phyloP scores from a whole-genome alignment of 2,113 vertebrate genomes.

The Bettongia penicillata region DNA sequence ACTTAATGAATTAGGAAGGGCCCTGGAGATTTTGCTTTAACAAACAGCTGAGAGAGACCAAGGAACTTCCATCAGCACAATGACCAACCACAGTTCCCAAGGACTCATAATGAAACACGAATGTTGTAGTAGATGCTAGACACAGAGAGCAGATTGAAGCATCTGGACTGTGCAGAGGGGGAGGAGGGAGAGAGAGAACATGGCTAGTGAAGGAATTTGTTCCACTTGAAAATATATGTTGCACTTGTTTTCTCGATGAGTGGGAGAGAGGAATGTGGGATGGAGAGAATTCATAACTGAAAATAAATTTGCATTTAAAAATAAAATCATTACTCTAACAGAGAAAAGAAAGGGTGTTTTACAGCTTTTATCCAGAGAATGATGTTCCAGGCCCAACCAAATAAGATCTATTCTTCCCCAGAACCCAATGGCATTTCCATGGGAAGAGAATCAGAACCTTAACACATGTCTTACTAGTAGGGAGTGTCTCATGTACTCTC shows the following conservation, averaged over 20 bases:
- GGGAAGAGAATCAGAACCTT: background rate
- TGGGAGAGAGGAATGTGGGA: background rate
- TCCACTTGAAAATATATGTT: background rate
- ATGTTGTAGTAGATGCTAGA: background rate
- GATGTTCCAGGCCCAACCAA: slow-evolving; percentile 56
- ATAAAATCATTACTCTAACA: background rate
- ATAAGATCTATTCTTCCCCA: slow-evolving; percentile 30
- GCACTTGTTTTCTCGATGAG: background rate
- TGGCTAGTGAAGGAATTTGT: background rate
- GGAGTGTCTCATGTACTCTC: background rate
- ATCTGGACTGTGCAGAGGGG: background rate
- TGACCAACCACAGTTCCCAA: background rate
- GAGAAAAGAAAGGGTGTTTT: slow-evolving; percentile 53
- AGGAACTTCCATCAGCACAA: background rate
- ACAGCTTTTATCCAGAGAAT: slow-evolving; percentile 1
- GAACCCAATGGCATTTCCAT: background rate
- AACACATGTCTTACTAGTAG: slow-evolving; percentile 10
- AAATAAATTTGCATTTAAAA: background rate
- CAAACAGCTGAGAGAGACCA: background rate
- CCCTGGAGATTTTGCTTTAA: background rate
- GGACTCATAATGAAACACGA: background rate
- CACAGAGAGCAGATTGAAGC: background rate
- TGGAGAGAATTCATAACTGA: background rate
- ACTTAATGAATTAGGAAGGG: background rate
- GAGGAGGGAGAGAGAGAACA: background rate